Percentiles rank a stretch among this genome's conserved stretches.
phyloP scores from a whole-genome alignment of 2,888 invertebrate genomes.

The Zygogramma bicolorata region DNA sequence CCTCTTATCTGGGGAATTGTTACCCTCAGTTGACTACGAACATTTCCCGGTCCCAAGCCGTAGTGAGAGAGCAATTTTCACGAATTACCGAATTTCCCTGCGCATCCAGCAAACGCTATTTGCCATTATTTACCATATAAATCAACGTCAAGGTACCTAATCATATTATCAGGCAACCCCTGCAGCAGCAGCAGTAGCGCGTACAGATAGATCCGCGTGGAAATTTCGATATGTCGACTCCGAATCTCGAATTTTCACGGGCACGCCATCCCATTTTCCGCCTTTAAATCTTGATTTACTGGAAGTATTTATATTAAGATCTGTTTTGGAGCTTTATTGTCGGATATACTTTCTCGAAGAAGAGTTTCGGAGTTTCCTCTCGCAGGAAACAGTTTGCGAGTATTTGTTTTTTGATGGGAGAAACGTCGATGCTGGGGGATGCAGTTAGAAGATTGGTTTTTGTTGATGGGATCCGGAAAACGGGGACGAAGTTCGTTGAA shows the following conservation, averaged over 20 bases:
- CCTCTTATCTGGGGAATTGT: neutral
- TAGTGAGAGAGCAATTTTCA: constrained; percentile 44
- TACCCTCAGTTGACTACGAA: constrained; percentile 8
- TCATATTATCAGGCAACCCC: constrained; percentile 52
- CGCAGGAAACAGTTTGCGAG: neutral
- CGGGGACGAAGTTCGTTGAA: neutral
- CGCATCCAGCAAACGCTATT: constrained; percentile 50
- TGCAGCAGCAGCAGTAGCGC: constrained; percentile 20
- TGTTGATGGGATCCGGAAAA: neutral
- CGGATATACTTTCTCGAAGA: neutral
- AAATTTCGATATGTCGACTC: constrained; percentile 1
- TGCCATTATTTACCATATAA: constrained; percentile 57
- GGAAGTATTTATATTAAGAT: constrained; percentile 28
- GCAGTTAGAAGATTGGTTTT: neutral
- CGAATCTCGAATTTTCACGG: neutral
- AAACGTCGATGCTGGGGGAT: neutral
- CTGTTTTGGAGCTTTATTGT: constrained; percentile 18
- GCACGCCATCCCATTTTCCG: constrained; percentile 30
- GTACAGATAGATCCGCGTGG: constrained; percentile 5
- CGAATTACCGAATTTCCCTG: constrained; percentile 49
- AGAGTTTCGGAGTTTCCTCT: constrained; percentile 1
- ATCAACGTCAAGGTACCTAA: constrained; percentile 57
- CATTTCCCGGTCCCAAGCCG: constrained; percentile 33
- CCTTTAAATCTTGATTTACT: constrained; percentile 42
- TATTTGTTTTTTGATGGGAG: neutral